Base-by-base conservation (phyloP, 2,888 invertebrate species). In the Teinopalpus imperialis region DNA sequence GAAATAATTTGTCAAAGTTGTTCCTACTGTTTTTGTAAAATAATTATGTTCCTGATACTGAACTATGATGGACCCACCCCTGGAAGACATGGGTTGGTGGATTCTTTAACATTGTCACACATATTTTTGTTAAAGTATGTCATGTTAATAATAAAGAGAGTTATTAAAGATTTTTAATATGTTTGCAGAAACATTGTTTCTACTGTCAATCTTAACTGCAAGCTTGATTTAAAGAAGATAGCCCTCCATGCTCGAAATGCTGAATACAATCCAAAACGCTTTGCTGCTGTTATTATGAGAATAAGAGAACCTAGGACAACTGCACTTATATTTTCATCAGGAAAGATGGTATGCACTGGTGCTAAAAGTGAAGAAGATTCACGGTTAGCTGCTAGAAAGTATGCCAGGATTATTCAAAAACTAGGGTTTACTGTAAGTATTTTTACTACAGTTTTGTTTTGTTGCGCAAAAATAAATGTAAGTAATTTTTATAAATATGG, bases 261-360 rank as follows among this genome's bases (percentile, higher is more conserved):
- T 1, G 99, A 99, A 81, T 99, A 99, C 74, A 99, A 99, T 80
- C 99, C 99, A 4, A 99, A 99, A 82, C 94, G 99, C 67, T 99
- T 99, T 90, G 98, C 98, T 37, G 99, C 99, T 24, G 98, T 99
- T 2, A 99, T 99, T 43, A 99, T 99, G 99, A 91, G 98, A 69
- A 96, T 93, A 80, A 92, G 91, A 64, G 98, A 95, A 78, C 95
- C 95, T 0, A 89, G 98, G 81, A 99, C 93, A 3, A 94, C 94
- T 8, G 93, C 94, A 2, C 74, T 94, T 12, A 93, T 94, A 55
- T 96, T 96, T 70, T 92, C 92, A 27, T 95, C 95, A 0, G 96
- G 96, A 0, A 96, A 96, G 81, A 92, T 96, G 89, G 95, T 96
- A 0, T 94, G 95, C 62, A 95, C 95, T 0, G 96, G 96, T 6